These are phyloP conservation scores for Tinamus guttatus DNA, from an alignment of 2,113 vertebrate species.

Conservation along the genomic window DNA sequence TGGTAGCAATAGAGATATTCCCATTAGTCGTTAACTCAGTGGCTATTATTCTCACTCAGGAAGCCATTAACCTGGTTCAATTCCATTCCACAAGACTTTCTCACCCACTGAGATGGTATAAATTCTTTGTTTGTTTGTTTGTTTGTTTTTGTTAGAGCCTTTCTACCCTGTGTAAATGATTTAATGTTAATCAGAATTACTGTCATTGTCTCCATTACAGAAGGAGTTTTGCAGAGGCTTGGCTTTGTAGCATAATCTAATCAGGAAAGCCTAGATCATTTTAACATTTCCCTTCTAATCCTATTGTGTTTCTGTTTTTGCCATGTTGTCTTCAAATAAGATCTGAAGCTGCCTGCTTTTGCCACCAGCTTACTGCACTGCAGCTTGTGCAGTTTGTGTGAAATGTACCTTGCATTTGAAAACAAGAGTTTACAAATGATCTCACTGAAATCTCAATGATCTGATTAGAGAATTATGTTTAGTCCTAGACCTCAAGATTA, in stretches of 20 bases:
- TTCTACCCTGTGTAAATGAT: neutral
- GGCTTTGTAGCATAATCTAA: neutral
- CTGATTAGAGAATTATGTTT: neutral
- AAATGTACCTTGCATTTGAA: neutral
- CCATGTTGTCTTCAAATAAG: neutral
- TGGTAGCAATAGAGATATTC: neutral
- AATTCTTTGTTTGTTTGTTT: fast-evolving
- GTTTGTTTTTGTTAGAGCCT: neutral
- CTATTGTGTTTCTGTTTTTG: neutral
- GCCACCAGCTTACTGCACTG: neutral
- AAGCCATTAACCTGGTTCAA: neutral
- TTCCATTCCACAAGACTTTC: neutral
- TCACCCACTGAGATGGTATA: neutral
- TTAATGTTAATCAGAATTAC: neutral
- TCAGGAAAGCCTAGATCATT: neutral
- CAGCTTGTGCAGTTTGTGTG: neutral
- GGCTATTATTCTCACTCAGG: neutral
- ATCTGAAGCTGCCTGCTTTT: neutral
- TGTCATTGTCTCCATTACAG: neutral
- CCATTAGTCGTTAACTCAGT: neutral
- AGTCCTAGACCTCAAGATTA: neutral
- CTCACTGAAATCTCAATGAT: neutral
- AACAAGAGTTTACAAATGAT: neutral
- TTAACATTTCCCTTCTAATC: neutral
- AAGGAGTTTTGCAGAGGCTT: neutral